A percentile compares a stretch with the other conserved stretches of the same genome.
phyloP scores from a whole-genome alignment of 2,888 invertebrate species.

The Ectemnius cavifrons region DNA sequence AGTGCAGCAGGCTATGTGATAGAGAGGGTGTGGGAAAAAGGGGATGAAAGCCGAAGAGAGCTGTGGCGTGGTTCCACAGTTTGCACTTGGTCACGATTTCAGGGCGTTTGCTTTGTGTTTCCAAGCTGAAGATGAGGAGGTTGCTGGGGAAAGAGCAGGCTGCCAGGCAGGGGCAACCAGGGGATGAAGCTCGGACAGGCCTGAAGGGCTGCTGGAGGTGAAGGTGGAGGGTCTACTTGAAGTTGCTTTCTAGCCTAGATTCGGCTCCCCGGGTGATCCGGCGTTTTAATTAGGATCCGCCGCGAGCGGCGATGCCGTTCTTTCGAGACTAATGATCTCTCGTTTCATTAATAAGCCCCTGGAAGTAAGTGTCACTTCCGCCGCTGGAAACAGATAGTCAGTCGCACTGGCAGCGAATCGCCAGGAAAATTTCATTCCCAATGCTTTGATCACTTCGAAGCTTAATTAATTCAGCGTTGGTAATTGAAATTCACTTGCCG shows the following conservation, averaged over 20 bases:
- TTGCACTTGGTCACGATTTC: constrained; percentile 75
- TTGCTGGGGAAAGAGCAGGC: constrained; percentile 29
- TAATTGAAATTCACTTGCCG: neutral
- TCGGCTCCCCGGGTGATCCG: constrained; percentile 65
- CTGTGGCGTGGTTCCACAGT: constrained; percentile 29
- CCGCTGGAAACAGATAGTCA: constrained; percentile 22
- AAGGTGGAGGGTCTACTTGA: constrained; percentile 58
- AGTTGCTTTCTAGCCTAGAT: constrained; percentile 70
- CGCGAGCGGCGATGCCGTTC: constrained; percentile 41
- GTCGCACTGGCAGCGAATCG: constrained; percentile 29
- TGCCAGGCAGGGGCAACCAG: constrained; percentile 26
- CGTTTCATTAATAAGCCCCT: constrained; percentile 62
- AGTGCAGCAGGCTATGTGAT: too few species aligned
- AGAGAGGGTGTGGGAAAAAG: neutral
- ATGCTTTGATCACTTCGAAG: neutral
- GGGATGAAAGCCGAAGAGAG: constrained; percentile 1
- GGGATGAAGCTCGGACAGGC: constrained; percentile 29
- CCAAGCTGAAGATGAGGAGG: constrained; percentile 48
- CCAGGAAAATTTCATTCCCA: constrained; percentile 13
- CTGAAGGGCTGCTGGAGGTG: constrained; percentile 60
- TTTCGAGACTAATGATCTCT: constrained; percentile 61
- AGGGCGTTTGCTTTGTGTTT: constrained; percentile 64
- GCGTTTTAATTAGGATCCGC: constrained; percentile 70
- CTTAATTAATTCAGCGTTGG: neutral
- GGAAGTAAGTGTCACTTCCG: constrained; percentile 45